These are phyloP conservation scores for Epizoanthus illoricatus DNA, from an alignment of 92 coral and sea anemone species.

Conservation along the genomic window DNA sequence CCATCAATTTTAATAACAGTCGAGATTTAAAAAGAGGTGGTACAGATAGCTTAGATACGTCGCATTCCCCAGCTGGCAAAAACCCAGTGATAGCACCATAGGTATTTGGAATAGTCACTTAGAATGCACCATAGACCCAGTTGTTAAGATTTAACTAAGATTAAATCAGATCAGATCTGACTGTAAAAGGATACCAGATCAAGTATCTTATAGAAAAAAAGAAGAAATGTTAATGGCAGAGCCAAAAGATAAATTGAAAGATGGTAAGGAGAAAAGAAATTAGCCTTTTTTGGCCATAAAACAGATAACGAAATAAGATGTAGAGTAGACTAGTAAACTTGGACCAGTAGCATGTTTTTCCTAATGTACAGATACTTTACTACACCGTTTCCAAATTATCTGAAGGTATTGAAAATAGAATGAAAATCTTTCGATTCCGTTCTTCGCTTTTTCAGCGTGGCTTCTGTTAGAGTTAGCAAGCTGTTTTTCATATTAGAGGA, in stretches of 20 bases:
- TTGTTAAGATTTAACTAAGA: slow-evolving; percentile 33
- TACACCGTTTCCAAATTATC: slow-evolving; percentile 11
- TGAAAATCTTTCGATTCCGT: background rate
- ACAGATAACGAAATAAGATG: slow-evolving; percentile 8
- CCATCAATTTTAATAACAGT: background rate
- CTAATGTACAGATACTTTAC: slow-evolving; percentile 27
- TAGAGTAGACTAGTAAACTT: background rate
- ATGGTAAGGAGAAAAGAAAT: background rate
- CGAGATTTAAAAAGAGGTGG: slow-evolving; percentile 1
- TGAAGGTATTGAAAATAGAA: background rate
- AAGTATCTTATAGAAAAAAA: slow-evolving; percentile 17
- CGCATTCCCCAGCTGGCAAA: slow-evolving; percentile 24
- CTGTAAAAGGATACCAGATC: slow-evolving; percentile 17
- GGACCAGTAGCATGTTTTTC: slow-evolving; percentile 9
- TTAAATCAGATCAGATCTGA: slow-evolving; percentile 26
- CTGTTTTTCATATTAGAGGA: slow-evolving; percentile 17
- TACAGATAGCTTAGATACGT: slow-evolving; percentile 16
- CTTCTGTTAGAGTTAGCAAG: background rate
- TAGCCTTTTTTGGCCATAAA: background rate
- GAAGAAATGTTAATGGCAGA: slow-evolving; percentile 19
- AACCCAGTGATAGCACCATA: slow-evolving; percentile 28
- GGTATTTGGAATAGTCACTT: slow-evolving; percentile 1
- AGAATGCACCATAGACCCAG: slow-evolving; percentile 1
- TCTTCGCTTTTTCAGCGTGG: background rate
- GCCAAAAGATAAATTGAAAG: slow-evolving; percentile 13